Evolutionary conservation across 1,140 invertebrate species (phyloP).

Genomic region (Copidosoma floridanum): DNA sequence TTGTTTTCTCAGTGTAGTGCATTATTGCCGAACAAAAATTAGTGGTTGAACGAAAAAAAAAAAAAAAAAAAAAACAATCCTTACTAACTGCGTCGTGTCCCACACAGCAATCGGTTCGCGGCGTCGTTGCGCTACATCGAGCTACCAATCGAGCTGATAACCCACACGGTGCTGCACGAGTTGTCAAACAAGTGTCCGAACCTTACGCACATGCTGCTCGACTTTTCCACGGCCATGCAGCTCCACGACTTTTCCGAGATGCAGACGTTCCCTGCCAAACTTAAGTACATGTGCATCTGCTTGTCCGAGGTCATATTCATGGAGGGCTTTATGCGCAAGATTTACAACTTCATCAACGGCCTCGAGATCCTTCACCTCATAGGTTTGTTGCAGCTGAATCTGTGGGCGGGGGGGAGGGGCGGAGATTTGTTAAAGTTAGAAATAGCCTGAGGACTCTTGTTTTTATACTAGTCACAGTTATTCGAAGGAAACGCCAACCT

Average conservation of each 20-base stretch:
- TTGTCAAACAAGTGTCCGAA: conserved; percentile 96
- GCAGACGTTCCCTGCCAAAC: conserved; percentile 97
- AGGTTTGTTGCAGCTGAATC: conserved; percentile 63
- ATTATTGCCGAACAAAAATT: background rate
- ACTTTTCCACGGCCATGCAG: conserved; percentile 98
- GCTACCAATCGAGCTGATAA: conserved; percentile 96
- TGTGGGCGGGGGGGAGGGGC: background rate
- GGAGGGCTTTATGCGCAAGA: conserved; percentile 99
- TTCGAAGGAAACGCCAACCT: too few species aligned
- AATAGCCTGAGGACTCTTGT: too few species aligned
- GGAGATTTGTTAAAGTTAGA: too few species aligned
- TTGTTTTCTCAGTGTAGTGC: background rate
- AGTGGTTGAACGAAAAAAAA: too few species aligned
- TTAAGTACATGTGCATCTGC: conserved; percentile 95
- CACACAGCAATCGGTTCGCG: conserved; percentile 79
- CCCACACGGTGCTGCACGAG: conserved; percentile 96
- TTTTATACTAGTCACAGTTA: too few species aligned
- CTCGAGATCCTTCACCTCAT: conserved; percentile 97
- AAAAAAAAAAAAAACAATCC: too few species aligned
- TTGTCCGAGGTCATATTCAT: conserved; percentile 99
- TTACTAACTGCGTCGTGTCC: background rate
- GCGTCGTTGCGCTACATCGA: conserved; percentile 92
- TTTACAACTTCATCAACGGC: conserved; percentile 99
- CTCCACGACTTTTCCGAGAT: conserved; percentile 99
- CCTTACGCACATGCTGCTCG: conserved; percentile 94